phyloP scores from a whole-genome alignment of 1,140 invertebrate genomes.

The Sesamia nonagrioides region DNA sequence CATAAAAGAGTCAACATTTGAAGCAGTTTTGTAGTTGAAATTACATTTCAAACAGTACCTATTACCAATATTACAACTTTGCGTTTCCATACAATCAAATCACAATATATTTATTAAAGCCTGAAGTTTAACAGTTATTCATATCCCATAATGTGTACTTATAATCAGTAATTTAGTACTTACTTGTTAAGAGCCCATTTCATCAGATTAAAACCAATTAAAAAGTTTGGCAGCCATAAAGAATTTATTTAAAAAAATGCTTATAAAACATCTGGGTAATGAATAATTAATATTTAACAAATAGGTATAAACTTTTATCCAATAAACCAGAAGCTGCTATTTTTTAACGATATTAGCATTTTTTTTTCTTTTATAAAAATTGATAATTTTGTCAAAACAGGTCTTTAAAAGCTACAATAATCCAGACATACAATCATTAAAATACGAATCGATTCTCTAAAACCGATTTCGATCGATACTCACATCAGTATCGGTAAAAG shows the following conservation, averaged over 20 bases:
- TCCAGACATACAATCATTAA: background rate
- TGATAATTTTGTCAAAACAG: background rate
- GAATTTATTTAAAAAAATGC: background rate
- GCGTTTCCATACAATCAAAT: no score
- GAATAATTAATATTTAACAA: no score
- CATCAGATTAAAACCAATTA: background rate
- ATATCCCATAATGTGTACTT: background rate
- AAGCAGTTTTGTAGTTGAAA: no score
- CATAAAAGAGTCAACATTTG: no score
- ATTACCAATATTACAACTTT: background rate
- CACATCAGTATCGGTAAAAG: slow-evolving; percentile 58
- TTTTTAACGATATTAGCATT: background rate
- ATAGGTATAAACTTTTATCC: background rate
- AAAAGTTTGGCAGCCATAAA: background rate
- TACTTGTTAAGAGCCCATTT: background rate
- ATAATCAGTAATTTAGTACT: background rate
- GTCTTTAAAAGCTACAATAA: background rate
- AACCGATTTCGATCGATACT: slow-evolving; percentile 55
- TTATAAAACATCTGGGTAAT: background rate
- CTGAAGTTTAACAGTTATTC: background rate
- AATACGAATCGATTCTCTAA: slow-evolving; percentile 43
- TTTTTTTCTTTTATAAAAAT: background rate
- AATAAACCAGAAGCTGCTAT: background rate
- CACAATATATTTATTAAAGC: no score
- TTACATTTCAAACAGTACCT: no score